A percentile compares a stretch with the other conserved stretches of the same genome.
phyloP scores from a whole-genome alignment of 64 coral and sea anemone species.

The Actinia equina region DNA sequence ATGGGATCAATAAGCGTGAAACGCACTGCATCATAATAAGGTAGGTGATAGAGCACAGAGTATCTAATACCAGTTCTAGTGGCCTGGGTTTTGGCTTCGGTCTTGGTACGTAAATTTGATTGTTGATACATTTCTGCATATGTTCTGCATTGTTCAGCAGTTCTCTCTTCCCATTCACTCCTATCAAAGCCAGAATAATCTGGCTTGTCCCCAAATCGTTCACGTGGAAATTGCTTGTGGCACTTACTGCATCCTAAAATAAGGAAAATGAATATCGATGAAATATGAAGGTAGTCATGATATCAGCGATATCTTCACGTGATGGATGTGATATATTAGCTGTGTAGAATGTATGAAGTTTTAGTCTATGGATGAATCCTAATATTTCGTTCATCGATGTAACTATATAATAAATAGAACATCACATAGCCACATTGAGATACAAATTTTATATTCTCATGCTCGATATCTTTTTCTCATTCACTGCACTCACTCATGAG shows the following conservation, averaged over 20 bases:
- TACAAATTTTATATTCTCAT: no score
- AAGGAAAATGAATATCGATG: neutral
- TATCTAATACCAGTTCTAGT: conserved; percentile 32
- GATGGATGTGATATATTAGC: no score
- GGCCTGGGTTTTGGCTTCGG: neutral
- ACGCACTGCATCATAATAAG: conserved; percentile 41
- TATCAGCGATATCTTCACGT: no score
- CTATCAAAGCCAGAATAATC: conserved; percentile 15
- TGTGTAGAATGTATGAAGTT: no score
- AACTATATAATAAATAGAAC: no score
- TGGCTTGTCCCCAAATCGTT: conserved; percentile 11
- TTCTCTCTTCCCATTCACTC: conserved; percentile 14
- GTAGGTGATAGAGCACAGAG: conserved; percentile 27
- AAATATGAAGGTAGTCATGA: no score
- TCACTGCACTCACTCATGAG: no score
- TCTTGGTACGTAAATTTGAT: neutral
- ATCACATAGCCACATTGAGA: no score
- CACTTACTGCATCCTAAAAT: conserved; percentile 33
- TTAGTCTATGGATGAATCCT: no score
- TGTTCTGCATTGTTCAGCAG: neutral
- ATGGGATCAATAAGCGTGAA: conserved; percentile 47
- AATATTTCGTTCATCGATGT: no score
- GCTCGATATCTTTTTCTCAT: no score
- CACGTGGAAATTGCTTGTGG: conserved; percentile 9
- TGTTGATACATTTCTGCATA: neutral